Conservation (phyloP, 2,113 vertebrate species). For the Lagenorhynchus albirostris region DNA sequence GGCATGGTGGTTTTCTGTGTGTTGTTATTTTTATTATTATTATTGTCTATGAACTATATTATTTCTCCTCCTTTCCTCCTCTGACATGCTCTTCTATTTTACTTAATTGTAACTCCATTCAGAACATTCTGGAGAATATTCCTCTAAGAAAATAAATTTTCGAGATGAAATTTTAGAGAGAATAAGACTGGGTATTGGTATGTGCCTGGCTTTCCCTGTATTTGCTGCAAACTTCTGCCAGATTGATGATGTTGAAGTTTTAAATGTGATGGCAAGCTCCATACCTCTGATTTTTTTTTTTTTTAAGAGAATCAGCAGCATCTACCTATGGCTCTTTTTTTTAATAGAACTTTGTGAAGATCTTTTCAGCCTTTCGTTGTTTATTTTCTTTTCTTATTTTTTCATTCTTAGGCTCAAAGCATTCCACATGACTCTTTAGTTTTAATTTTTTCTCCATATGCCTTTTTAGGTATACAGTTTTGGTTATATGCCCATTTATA, state of each 20-base stretch:
- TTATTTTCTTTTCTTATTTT: constrained; percentile 84
- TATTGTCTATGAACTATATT: not conserved
- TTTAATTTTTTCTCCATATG: constrained; percentile 78
- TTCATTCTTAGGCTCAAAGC: constrained; percentile 85
- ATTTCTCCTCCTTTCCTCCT: not conserved
- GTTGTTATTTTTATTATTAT: constrained; percentile 3
- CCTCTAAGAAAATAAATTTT: constrained; percentile 82
- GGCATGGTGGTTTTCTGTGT: constrained; percentile 60
- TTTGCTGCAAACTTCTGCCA: constrained; percentile 77
- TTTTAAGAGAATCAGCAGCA: constrained; percentile 78
- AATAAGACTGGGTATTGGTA: constrained; percentile 88
- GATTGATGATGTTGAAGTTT: constrained; percentile 65
- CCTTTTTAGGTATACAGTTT: constrained; percentile 86
- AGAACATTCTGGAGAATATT: constrained; percentile 86
- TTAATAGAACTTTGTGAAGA: constrained; percentile 79
- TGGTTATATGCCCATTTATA: constrained; percentile 91
- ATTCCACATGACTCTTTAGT: constrained; percentile 85
- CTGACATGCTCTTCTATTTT: constrained; percentile 61
- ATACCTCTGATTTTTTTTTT: constrained; percentile 88
- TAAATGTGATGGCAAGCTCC: constrained; percentile 83
- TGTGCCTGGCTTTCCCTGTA: constrained; percentile 86
- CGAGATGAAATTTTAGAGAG: constrained; percentile 89
- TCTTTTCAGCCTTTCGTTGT: constrained; percentile 82
- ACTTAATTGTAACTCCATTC: constrained; percentile 86
- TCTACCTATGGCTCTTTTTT: constrained; percentile 84